Evolutionary conservation across 1,140 invertebrate genomes (phyloP).

Genomic region (Bombus affinis): DNA sequence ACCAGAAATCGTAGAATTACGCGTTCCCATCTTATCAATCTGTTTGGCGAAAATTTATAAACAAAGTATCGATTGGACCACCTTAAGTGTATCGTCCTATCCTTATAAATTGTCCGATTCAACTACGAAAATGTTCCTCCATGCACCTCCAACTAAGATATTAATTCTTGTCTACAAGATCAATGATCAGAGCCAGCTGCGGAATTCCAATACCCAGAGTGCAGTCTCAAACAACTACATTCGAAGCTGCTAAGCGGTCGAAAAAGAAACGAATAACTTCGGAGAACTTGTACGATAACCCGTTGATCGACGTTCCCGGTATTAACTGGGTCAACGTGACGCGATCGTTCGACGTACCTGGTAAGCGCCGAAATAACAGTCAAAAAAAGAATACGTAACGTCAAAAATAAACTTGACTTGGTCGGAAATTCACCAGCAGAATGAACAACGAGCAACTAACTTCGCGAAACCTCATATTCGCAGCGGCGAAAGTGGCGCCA

Average conservation of each 20-base stretch:
- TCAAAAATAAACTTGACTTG: background rate
- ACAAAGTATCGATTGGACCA: background rate
- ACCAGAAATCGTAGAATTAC: too few relatives aligned
- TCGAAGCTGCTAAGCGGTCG: background rate
- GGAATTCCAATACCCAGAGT: too few relatives aligned
- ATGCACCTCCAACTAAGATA: background rate
- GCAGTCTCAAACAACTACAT: background rate
- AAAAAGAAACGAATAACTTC: conserved; percentile 3
- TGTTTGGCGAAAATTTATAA: background rate
- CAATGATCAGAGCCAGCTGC: background rate
- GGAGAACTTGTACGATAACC: background rate
- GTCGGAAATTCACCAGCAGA: background rate
- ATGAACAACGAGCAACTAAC: background rate
- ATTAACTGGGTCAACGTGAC: conserved; percentile 7
- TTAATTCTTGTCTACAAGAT: background rate
- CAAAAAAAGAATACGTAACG: background rate
- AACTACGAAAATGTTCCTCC: background rate
- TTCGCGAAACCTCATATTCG: background rate
- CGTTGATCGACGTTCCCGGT: background rate
- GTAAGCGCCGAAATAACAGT: background rate
- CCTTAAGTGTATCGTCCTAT: background rate
- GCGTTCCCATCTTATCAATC: too few relatives aligned
- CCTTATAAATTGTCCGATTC: background rate
- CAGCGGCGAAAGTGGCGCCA: conserved; percentile 23
- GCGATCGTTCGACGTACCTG: background rate